Conservation (phyloP, 2,113 vertebrate species). For the Corythaixoides concolor region DNA sequence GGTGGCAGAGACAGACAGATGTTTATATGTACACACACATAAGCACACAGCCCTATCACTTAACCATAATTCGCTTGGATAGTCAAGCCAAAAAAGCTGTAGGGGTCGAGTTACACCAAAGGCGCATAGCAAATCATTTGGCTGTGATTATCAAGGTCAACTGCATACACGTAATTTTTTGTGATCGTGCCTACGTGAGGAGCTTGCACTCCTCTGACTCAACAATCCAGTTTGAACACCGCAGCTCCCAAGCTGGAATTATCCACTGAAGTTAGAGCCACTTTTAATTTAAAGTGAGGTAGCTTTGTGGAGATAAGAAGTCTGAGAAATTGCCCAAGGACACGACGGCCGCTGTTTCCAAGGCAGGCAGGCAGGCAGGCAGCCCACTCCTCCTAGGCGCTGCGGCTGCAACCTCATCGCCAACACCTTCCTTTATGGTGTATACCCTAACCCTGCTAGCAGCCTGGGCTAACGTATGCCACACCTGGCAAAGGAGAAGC, state of each 20-base stretch:
- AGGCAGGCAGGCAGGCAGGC: neutral
- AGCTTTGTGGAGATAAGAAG: neutral
- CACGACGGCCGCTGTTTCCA: rapidly evolving
- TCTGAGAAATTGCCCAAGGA: neutral
- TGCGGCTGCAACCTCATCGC: neutral
- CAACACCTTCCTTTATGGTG: rapidly evolving
- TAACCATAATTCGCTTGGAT: neutral
- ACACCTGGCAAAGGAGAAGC: neutral
- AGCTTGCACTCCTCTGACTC: neutral
- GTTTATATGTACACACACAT: neutral
- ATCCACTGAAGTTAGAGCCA: rapidly evolving
- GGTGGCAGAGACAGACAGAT: neutral
- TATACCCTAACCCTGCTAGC: rapidly evolving
- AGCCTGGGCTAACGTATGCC: rapidly evolving
- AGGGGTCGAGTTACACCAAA: neutral
- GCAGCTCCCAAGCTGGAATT: neutral
- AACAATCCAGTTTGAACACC: rapidly evolving
- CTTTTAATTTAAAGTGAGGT: neutral
- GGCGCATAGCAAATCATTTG: neutral
- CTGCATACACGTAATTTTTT: neutral
- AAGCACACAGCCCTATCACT: neutral
- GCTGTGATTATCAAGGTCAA: neutral
- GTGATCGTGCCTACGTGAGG: neutral
- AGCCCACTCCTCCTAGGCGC: neutral
- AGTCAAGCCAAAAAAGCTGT: neutral